Percentiles rank a stretch among this genome's conserved stretches.
Evolutionary conservation across 2,113 vertebrate species (phyloP).

Genomic region (Gymnorhina tibicen): DNA sequence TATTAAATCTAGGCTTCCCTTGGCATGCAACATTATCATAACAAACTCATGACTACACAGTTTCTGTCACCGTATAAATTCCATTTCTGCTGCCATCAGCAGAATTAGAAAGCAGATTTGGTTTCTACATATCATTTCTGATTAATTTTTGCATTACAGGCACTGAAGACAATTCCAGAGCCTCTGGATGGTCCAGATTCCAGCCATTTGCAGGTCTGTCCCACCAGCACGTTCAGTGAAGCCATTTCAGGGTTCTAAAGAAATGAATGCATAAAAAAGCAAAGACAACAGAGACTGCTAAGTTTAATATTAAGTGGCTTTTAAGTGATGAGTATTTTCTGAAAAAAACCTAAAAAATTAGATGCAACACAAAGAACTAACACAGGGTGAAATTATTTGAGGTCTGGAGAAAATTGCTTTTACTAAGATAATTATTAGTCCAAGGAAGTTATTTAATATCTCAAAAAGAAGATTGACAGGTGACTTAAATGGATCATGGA

Average conservation of each 20-base stretch:
- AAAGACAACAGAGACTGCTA: not conserved
- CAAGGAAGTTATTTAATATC: not conserved
- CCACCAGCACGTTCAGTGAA: not conserved
- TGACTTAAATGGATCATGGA: not conserved
- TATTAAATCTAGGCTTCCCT: conserved; percentile 7
- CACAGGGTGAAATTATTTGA: not conserved
- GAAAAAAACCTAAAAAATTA: not conserved
- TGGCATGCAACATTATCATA: not conserved
- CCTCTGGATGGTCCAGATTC: not conserved
- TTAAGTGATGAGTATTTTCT: not conserved
- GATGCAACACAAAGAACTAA: not conserved
- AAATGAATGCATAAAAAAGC: not conserved
- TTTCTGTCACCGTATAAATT: not conserved
- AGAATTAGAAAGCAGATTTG: conserved; percentile 1
- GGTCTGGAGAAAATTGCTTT: not conserved
- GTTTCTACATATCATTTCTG: not conserved
- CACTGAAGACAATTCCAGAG: not conserved
- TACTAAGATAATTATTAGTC: not conserved
- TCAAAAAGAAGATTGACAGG: not conserved
- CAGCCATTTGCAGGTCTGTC: not conserved
- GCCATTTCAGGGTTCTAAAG: not conserved
- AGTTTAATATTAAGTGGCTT: not conserved
- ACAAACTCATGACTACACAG: not conserved
- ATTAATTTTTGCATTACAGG: not conserved
- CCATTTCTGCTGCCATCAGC: conserved; percentile 18